Evolutionary conservation across 2,888 invertebrate genomes (phyloP), one percentile per base, ranked within the genome.

Genomic region (Leucozona laternaria): DNA sequence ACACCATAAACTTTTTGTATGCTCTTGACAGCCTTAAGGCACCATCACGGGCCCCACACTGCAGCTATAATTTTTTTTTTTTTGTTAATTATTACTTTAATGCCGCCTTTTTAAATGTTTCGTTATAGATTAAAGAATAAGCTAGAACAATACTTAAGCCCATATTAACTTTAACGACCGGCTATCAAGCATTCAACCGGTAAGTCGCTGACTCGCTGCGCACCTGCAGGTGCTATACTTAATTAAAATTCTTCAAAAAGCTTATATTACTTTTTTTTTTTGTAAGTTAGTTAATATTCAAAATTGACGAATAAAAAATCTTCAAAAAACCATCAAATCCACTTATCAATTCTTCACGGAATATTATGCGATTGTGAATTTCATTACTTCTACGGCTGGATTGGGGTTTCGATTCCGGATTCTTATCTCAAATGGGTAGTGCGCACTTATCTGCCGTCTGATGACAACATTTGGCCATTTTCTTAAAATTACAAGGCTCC

Each of bases 401-500:
- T 34, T 34, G 17, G 4, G 0, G 6, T 20, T 31, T 34, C 4
- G 17, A 66, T 55, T 55, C 43, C 48, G 70, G 73, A 71, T 58
- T 76, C 70, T 80, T 70, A 76, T 71, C 76, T 80, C 17, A 22
- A 68, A 70, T 64, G 64, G 53, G 2, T 55, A 17, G 22, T 25
- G 71, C 77, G 71, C 77, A 68, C 68, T 78, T 78, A 78, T 82
- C 78, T 64, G 34, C 37, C 60, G 57, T 58, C 50, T 25, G 60
- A 73, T 68, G 68, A 84, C 79, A 75, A 84, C 84, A 84, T 76
- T 84, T 84, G 80, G 64, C 84, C 80, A 84, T 84, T 84, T 80
- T 68, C 82, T 64, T 84, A 79, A 79, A 80, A 75, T 84, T 75
- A 75, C 17, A 48, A 43, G 34, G 55, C 73, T 70, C 53, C 79